Conservation (phyloP, 2,797 vertebrate species). For the Jordanella pulchra region DNA sequence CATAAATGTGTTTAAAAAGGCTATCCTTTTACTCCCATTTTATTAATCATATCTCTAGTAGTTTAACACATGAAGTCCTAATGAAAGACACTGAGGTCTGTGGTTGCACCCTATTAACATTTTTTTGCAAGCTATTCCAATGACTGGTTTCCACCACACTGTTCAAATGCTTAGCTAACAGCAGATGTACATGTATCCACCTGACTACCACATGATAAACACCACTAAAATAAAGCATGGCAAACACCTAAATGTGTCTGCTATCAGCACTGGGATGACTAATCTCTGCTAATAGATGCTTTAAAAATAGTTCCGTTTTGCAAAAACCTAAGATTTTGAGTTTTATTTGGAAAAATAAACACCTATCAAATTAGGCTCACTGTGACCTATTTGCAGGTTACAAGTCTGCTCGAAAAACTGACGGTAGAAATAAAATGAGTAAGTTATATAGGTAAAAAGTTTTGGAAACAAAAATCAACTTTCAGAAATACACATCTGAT, state of each 20-base stretch:
- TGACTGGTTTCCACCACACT: neutral
- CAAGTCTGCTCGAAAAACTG: neutral
- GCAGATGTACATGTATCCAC: neutral
- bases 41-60: neutral
- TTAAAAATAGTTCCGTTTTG: slow-evolving; percentile 19
- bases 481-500: neutral
- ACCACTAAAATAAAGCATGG: neutral
- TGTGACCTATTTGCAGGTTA: neutral
- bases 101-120: neutral
- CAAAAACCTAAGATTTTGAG: slow-evolving; percentile 8
- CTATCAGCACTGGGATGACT: slow-evolving; percentile 15
- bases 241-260: neutral
- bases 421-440: neutral
- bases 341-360: slow-evolving; percentile 8
- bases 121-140: neutral
- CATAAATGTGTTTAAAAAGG: neutral
- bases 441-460: neutral
- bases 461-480: neutral
- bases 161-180: neutral
- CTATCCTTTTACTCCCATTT: neutral
- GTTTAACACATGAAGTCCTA: neutral
- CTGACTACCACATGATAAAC: neutral
- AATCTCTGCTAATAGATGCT: slow-evolving; percentile 9
- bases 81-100: neutral
- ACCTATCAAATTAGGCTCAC: neutral